A percentile compares a stretch with the other conserved stretches of the same genome.
phyloP scores from a whole-genome alignment of 2,797 vertebrate species.

The Meriones psammophilus region DNA sequence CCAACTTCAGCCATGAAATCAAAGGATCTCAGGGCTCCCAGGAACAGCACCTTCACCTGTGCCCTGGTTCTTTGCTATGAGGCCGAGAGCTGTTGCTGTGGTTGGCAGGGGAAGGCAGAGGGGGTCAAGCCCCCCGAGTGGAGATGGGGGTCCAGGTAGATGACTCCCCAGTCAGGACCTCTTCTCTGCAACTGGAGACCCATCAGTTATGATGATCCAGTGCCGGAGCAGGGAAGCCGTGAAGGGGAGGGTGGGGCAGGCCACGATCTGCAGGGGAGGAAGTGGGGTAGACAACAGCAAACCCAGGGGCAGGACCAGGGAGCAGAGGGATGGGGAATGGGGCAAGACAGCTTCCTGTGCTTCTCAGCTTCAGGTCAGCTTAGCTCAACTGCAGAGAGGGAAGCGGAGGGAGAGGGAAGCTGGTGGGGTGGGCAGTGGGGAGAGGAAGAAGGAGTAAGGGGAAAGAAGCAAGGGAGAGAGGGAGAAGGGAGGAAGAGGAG shows the following conservation, averaged over 20 bases:
- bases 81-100: conserved; percentile 52
- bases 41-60: conserved; percentile 42
- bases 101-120: conserved; percentile 1
- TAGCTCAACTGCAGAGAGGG: neutral
- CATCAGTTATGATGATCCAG: neutral
- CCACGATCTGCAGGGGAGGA: neutral
- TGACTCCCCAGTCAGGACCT: neutral
- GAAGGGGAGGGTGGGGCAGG: neutral
- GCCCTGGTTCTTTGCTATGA: neutral
- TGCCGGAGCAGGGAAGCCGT: too few species aligned
- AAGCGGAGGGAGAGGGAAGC: neutral
- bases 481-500: rapidly evolving
- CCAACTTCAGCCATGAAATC: neutral
- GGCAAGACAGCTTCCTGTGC: neutral
- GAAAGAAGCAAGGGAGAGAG: neutral
- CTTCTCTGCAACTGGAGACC: neutral
- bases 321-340: neutral
- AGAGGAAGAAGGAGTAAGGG: neutral
- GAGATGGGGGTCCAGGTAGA: neutral
- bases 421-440: neutral
- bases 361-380: neutral
- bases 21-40: neutral
- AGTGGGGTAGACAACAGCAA: neutral
- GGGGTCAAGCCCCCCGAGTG: neutral
- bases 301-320: neutral